Evolutionary conservation across 2,888 invertebrate genomes (phyloP).

Genomic region (Xestoiulus laeticollis): DNA sequence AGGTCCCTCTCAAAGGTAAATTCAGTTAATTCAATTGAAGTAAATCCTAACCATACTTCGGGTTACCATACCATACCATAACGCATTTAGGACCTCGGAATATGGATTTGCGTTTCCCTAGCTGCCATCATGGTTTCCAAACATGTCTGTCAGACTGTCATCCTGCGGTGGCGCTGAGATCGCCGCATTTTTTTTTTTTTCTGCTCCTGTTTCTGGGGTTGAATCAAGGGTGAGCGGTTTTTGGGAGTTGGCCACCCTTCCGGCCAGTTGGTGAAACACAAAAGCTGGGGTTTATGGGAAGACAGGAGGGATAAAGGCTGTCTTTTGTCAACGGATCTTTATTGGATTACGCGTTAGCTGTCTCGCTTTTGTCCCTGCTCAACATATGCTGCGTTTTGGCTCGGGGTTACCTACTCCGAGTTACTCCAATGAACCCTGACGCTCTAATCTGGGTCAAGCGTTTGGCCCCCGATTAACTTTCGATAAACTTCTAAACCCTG

Average conservation of each 20-base stretch:
- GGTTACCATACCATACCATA: too few relatives aligned
- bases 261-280: constrained; percentile 37
- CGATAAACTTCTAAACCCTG: background rate
- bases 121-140: background rate
- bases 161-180: background rate
- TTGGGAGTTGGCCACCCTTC: constrained; percentile 15
- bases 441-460: constrained; percentile 22
- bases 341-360: constrained; percentile 37
- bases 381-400: background rate
- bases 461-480: constrained; percentile 7
- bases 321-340: constrained; percentile 33
- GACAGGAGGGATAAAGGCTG: constrained; percentile 34
- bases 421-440: background rate
- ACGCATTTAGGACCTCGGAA: too few relatives aligned
- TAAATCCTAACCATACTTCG: too few relatives aligned
- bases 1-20: too few relatives aligned
- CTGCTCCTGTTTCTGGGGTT: background rate
- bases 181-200: constrained; percentile 7
- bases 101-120: background rate
- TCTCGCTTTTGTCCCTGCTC: constrained; percentile 15
- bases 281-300: constrained; percentile 28
- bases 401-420: background rate
- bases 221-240: constrained; percentile 19
- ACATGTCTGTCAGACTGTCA: background rate
- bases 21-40: too few relatives aligned